Evolutionary conservation across 2,113 vertebrate species (phyloP).

Genomic region (Anguilla rostrata): DNA sequence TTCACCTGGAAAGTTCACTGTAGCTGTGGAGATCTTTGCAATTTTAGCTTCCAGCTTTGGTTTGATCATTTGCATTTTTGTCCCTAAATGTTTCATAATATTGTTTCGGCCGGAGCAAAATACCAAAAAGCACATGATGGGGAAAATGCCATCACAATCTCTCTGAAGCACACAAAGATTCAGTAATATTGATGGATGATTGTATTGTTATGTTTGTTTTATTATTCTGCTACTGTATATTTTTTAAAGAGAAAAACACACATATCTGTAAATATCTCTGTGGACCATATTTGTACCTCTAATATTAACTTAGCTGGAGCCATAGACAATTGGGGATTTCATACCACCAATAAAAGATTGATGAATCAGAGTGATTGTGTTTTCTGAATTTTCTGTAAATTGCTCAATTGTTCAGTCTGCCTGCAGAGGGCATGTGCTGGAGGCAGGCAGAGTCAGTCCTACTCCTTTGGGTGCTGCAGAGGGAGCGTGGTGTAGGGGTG

Average conservation of each 20-base stretch:
- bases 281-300: too few species aligned
- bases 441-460: neutral
- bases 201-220: neutral
- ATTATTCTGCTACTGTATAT: neutral
- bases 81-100: conserved; percentile 56
- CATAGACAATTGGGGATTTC: too few species aligned
- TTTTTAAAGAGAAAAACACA: too few species aligned
- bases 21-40: conserved; percentile 67
- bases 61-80: conserved; percentile 52
- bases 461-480: neutral
- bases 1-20: conserved; percentile 65
- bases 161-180: neutral
- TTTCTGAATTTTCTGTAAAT: too few species aligned
- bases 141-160: conserved; percentile 30
- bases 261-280: too few species aligned
- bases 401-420: too few species aligned
- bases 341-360: too few species aligned
- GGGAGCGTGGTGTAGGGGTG: neutral
- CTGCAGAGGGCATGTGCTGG: too few species aligned
- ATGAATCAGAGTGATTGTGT: too few species aligned
- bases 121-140: conserved; percentile 53
- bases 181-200: neutral
- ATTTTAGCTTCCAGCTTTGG: conserved; percentile 58
- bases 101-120: conserved; percentile 49
- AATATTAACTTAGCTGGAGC: too few species aligned